Evolutionary conservation across 2,888 invertebrate species (phyloP).

Genomic region (Melinaea menophilus): DNA sequence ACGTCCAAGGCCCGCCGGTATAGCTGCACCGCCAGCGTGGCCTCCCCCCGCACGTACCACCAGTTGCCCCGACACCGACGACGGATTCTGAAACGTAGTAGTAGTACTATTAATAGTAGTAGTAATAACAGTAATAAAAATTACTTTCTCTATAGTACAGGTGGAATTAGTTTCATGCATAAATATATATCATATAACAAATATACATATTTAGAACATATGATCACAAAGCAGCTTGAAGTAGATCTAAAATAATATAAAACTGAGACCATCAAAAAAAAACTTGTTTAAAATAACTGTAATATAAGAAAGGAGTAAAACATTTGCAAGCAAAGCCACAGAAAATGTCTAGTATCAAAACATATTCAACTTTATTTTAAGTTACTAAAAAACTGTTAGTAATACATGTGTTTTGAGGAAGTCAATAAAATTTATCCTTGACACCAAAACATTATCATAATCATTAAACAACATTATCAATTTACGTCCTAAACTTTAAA

Average conservation of each 20-base stretch:
- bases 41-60: conserved; percentile 91
- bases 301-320: too few relatives aligned
- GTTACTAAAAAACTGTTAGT: conserved; percentile 1
- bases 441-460: conserved; percentile 18
- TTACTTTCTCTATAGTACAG: too few relatives aligned
- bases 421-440: conserved; percentile 39
- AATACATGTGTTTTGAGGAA: conserved; percentile 10
- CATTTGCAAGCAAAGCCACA: too few relatives aligned
- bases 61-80: conserved; percentile 91
- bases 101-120: background rate
- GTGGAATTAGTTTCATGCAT: too few relatives aligned
- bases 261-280: too few relatives aligned
- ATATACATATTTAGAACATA: too few relatives aligned
- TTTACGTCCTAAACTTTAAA: conserved; percentile 4
- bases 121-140: too few relatives aligned
- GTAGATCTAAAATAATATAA: too few relatives aligned
- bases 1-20: conserved; percentile 91
- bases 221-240: too few relatives aligned
- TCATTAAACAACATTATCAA: conserved; percentile 13
- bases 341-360: too few relatives aligned
- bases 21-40: conserved; percentile 88
- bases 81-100: conserved; percentile 45
- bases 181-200: too few relatives aligned
- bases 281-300: too few relatives aligned
- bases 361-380: background rate